Evolutionary conservation across 1,140 invertebrate genomes (phyloP).

Genomic region (Pseudobourletiella spinata): DNA sequence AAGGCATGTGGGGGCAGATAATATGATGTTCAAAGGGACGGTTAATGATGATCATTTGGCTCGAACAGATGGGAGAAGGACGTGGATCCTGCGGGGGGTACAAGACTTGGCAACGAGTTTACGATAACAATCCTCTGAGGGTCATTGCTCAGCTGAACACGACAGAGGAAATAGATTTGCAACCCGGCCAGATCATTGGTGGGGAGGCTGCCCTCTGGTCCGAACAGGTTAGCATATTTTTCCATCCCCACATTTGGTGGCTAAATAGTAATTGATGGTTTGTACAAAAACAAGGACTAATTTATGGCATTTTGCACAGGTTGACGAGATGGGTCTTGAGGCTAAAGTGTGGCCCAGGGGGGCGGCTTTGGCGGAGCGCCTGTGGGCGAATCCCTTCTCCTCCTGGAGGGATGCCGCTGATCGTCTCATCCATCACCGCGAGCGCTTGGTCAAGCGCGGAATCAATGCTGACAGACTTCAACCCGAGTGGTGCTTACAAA

Average conservation of each 20-base stretch:
- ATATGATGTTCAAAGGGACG: too few species aligned
- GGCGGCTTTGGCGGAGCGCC: conserved; percentile 40
- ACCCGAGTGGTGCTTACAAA: conserved; percentile 40
- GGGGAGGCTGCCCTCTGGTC: conserved; percentile 40
- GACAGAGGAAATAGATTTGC: conserved; percentile 32
- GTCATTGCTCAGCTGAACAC: conserved; percentile 36
- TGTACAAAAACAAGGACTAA: not conserved
- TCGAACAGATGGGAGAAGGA: conserved; percentile 34
- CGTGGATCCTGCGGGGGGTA: conserved; percentile 38
- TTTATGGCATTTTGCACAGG: conserved; percentile 9
- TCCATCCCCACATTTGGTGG: too few species aligned
- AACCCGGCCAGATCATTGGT: conserved; percentile 38
- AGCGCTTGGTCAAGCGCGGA: conserved; percentile 38
- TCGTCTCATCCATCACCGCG: conserved; percentile 39
- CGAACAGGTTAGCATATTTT: conserved; percentile 34
- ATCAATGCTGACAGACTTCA: conserved; percentile 39
- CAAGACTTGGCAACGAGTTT: conserved; percentile 40
- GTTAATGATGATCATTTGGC: not conserved
- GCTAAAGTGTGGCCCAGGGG: conserved; percentile 37
- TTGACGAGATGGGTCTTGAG: conserved; percentile 36
- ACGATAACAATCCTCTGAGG: conserved; percentile 39
- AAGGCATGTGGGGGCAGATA: too few species aligned
- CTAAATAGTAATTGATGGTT: not conserved
- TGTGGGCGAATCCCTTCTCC: conserved; percentile 39
- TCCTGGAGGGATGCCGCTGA: conserved; percentile 38